Conservation (phyloP, 2,888 invertebrate genomes). For the Gastracanthus pulcherrimus region DNA sequence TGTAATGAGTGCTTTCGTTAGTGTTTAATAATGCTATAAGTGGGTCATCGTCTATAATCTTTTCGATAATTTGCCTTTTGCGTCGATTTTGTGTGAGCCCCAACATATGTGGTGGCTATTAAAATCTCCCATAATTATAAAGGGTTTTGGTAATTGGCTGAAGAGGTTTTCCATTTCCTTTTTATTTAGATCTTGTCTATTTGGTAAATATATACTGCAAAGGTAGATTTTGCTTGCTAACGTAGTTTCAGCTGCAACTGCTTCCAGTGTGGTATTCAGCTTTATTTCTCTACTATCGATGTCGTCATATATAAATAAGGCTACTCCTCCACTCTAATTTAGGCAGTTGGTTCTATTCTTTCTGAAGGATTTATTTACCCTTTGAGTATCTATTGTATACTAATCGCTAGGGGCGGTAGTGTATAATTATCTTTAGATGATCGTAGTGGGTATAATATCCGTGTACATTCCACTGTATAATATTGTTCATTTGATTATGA, state of each 20-base stretch:
- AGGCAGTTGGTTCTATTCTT: neutral
- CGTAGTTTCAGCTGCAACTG: conserved; percentile 23
- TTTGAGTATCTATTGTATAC: conserved; percentile 60
- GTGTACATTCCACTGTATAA: too few species aligned
- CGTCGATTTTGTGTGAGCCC: conserved; percentile 55
- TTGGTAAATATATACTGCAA: conserved; percentile 1
- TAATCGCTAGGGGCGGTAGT: neutral
- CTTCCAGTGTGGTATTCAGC: conserved; percentile 49
- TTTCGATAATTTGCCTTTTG: conserved; percentile 58
- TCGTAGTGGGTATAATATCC: neutral
- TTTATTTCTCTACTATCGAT: conserved; percentile 7
- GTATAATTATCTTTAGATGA: neutral
- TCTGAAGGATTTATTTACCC: conserved; percentile 24
- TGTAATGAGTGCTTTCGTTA: conserved; percentile 57
- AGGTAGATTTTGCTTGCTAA: conserved; percentile 40
- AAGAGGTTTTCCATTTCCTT: conserved; percentile 48
- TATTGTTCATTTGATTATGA: too few species aligned
- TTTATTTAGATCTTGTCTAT: neutral
- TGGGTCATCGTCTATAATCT: conserved; percentile 54
- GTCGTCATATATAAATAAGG: conserved; percentile 28
- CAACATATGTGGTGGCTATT: conserved; percentile 59
- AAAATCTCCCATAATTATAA: conserved; percentile 60
- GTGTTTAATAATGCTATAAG: conserved; percentile 43
- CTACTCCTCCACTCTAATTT: conserved; percentile 43
- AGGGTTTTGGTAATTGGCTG: conserved; percentile 57